Evolutionary conservation across 2,113 vertebrate species (phyloP).

Genomic region (Platysternon megacephalum): DNA sequence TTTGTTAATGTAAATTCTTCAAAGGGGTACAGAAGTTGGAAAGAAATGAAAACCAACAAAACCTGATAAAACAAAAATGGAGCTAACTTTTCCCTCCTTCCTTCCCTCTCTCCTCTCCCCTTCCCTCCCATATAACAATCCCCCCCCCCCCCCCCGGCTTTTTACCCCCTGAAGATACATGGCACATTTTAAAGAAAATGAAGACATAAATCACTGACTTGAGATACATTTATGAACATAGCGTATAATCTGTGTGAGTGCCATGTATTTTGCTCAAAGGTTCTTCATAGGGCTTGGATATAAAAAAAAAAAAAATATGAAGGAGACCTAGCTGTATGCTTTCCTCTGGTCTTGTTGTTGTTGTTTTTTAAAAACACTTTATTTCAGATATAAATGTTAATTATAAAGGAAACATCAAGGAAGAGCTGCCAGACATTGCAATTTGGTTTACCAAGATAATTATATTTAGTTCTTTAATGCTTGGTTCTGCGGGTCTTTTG

Average conservation of each 20-base stretch:
- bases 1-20: neutral
- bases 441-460: conserved; percentile 77
- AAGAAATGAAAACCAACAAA: neutral
- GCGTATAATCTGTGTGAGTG: neutral
- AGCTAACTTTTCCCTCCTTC: neutral
- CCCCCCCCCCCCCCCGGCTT: neutral
- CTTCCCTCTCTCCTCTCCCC: neutral
- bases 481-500: conserved; percentile 67
- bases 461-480: conserved; percentile 77
- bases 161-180: neutral
- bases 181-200: neutral
- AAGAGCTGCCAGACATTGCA: conserved; percentile 74
- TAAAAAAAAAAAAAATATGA: neutral
- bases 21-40: neutral
- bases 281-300: neutral
- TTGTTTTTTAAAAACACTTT: neutral
- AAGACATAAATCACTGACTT: neutral
- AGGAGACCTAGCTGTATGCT: conserved; percentile 18
- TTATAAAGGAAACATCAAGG: conserved; percentile 61
- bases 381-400: conserved; percentile 70
- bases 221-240: neutral
- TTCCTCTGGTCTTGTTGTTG: conserved; percentile 18
- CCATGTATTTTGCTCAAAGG: neutral
- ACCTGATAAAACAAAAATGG: neutral
- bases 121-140: neutral